Percentiles rank a stretch among this genome's conserved stretches.
phyloP scores from a whole-genome alignment of 2,888 invertebrate genomes.

The Ischnura elegans region DNA sequence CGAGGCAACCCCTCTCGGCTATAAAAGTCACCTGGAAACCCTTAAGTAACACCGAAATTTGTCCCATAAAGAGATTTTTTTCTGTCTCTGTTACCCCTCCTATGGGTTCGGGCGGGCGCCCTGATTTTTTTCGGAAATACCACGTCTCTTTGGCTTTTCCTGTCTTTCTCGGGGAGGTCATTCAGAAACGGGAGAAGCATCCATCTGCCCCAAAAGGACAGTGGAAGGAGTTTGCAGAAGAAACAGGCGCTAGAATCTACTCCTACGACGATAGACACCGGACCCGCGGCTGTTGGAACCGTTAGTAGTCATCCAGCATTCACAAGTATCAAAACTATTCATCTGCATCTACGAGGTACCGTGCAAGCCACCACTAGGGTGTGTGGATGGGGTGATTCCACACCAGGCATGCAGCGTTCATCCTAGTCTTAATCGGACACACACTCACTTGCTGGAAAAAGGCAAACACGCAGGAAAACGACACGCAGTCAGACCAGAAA shows the following conservation, averaged over 20 bases:
- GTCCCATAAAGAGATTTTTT: slow-evolving; percentile 8
- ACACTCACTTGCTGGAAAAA: no score
- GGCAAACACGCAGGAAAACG: no score
- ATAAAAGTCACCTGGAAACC: slow-evolving; percentile 35
- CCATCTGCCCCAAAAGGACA: slow-evolving; percentile 16
- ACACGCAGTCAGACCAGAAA: no score
- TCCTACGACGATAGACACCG: background rate
- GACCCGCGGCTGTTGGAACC: no score
- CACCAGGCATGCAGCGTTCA: no score
- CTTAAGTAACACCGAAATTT: slow-evolving; percentile 31
- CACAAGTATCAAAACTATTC: no score
- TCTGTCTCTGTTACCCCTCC: background rate
- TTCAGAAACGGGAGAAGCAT: background rate
- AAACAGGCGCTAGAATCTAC: background rate
- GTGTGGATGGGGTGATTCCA: no score
- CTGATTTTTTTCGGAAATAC: background rate
- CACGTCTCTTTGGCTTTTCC: background rate
- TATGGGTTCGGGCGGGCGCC: background rate
- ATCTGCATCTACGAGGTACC: no score
- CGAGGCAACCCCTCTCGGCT: background rate
- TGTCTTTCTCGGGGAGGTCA: background rate
- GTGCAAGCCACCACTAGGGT: no score
- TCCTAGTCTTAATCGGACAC: no score
- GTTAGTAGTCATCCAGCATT: no score
- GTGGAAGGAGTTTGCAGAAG: background rate